Evolutionary conservation across 1,140 invertebrate genomes (phyloP), one percentile per base, ranked within the genome.

Genomic region (Hestina assimilis): DNA sequence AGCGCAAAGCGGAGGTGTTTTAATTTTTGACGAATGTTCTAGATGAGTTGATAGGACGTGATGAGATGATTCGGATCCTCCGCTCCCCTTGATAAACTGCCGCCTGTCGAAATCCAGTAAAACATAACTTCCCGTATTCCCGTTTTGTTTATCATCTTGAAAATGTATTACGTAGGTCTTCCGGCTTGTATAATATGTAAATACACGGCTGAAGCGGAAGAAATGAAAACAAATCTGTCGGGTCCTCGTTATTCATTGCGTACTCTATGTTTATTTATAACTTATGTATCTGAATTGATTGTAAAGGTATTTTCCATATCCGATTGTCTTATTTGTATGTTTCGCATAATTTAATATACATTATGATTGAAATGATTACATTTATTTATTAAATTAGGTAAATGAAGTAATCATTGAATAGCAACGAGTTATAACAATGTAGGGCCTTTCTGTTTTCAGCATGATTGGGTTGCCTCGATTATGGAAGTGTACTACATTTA

Each of bases 131-230:
- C 66, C 69, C 59, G 67, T 71, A 61, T 68, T 54, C 61, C n/a
- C 71, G 66, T 78, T 75, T 72, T 77, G 76, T 76, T 82, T 76
- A 77, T 84, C 72, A 75, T 79, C 69, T 79, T 66, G 66, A 65
- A 69, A 78, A 80, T 79, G 63, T 78, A 79, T 80, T 73, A 75
- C 57, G 63, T 53, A 80, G 66, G 63, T 66, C 68, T 81, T 79
- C 78, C 71, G 67, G 65, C 63, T 63, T 70, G 66, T 73, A 69
- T 71, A 68, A 73, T 79, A 83, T 85, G 79, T 75, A 83, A 85
- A 83, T 79, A 82, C 58, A 48, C 52, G 63, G 60, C 60, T 68
- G 57, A 75, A 72, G 68, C 70, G 72, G 72, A 80, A 79, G 66
- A 59, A 78, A 79, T 73, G 73, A 72, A 82, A 83, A 81, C 70